Evolutionary conservation across 2,888 invertebrate species (phyloP).

Genomic region (Rhopalosiphum nymphaeae): DNA sequence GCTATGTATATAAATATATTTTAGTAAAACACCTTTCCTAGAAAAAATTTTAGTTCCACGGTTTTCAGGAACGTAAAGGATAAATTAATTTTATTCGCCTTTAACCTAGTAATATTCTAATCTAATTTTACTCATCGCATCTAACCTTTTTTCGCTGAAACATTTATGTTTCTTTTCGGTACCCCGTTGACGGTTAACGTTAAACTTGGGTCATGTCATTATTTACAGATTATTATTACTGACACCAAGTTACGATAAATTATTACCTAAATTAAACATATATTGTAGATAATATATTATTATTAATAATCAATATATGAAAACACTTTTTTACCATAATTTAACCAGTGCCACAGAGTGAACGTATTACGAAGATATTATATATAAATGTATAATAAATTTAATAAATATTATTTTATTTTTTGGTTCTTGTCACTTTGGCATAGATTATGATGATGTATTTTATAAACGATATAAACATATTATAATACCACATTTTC

Average conservation of each 20-base stretch:
- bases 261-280: constrained; percentile 11
- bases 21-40: neutral
- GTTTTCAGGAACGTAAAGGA: neutral
- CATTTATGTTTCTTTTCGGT: constrained; percentile 12
- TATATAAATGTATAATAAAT: neutral
- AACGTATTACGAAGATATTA: neutral
- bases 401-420: neutral
- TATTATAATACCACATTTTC: neutral
- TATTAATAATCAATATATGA: neutral
- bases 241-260: constrained; percentile 15
- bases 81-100: constrained; percentile 1
- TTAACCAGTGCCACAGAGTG: neutral
- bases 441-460: neutral
- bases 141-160: constrained; percentile 16
- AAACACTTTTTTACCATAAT: neutral
- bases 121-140: constrained; percentile 15
- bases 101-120: constrained; percentile 19
- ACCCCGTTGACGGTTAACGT: constrained; percentile 11
- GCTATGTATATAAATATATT: neutral
- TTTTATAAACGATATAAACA: neutral
- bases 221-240: constrained; percentile 38
- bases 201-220: constrained; percentile 21
- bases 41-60: neutral
- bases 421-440: neutral
- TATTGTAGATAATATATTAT: neutral